Conservation (phyloP, 2,888 invertebrate genomes). For the Onchidella celtica region DNA sequence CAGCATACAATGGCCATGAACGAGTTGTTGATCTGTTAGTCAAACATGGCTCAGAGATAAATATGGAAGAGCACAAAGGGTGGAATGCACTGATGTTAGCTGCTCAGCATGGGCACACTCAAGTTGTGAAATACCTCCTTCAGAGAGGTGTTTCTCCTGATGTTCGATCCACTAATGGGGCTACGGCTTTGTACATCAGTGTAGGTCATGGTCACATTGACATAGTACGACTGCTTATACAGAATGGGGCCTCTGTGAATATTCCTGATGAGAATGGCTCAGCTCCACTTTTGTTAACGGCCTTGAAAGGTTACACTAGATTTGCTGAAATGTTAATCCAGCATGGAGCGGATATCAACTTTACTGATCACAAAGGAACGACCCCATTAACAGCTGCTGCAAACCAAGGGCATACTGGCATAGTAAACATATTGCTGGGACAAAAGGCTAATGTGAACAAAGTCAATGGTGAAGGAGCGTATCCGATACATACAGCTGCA, state of each 20-base stretch:
- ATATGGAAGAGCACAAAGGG: slow-evolving; percentile 14
- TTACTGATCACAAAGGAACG: not conserved
- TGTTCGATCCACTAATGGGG: not conserved
- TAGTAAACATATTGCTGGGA: slow-evolving; percentile 20
- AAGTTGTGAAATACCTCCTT: not conserved
- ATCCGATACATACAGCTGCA: slow-evolving; percentile 32
- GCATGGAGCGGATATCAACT: slow-evolving; percentile 16
- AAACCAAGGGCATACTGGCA: not conserved
- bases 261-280: slow-evolving; percentile 30
- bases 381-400: slow-evolving; percentile 1
- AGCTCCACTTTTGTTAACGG: slow-evolving; percentile 23
- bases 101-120: slow-evolving; percentile 30
- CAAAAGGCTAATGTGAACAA: not conserved
- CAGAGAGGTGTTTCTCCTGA: not conserved
- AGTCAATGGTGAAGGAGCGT: slow-evolving; percentile 6
- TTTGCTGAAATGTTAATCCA: slow-evolving; percentile 7
- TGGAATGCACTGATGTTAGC: slow-evolving; percentile 45
- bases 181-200: slow-evolving; percentile 20
- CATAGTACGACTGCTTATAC: not conserved
- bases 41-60: not conserved
- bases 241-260: slow-evolving; percentile 5
- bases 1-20: slow-evolving; percentile 26
- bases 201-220: slow-evolving; percentile 21
- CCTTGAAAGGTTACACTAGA: slow-evolving; percentile 18
- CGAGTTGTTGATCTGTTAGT: not conserved